Evolutionary conservation across 2,888 invertebrate genomes (phyloP).

Genomic region (Argynnis bischoffii): DNA sequence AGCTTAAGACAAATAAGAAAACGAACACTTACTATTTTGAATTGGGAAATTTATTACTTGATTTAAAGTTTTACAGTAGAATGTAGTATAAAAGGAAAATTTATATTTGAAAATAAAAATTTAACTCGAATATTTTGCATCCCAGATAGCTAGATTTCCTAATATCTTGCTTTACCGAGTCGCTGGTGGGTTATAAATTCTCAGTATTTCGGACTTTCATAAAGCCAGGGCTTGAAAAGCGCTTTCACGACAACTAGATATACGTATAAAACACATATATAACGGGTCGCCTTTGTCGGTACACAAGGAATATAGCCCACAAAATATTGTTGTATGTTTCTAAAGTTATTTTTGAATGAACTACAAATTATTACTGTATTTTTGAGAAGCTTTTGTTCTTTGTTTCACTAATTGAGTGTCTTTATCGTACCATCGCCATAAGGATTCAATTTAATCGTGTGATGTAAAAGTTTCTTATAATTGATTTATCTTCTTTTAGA

Average conservation of each 20-base stretch:
- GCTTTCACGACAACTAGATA: slow-evolving; percentile 27
- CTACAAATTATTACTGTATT: slow-evolving; percentile 5
- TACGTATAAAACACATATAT: slow-evolving; percentile 15
- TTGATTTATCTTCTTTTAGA: not conserved
- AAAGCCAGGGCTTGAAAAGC: slow-evolving; percentile 36
- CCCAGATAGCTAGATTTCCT: slow-evolving; percentile 22
- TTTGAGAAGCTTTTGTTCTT: slow-evolving; percentile 7
- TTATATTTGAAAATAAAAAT: slow-evolving; percentile 20
- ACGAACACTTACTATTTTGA: not conserved
- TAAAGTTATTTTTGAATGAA: slow-evolving; percentile 12
- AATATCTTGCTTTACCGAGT: slow-evolving; percentile 28
- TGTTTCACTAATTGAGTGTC: slow-evolving; percentile 4
- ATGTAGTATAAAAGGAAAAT: slow-evolving; percentile 11
- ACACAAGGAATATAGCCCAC: slow-evolving; percentile 14
- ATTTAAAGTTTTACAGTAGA: slow-evolving; percentile 2
- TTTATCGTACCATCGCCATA: not conserved
- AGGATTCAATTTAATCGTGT: not conserved
- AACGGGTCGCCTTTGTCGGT: slow-evolving; percentile 10
- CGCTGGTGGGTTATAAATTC: slow-evolving; percentile 38
- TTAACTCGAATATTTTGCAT: slow-evolving; percentile 10
- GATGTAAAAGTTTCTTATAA: not conserved
- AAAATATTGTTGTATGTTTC: slow-evolving; percentile 13
- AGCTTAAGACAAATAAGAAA: too few relatives aligned
- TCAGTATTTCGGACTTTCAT: slow-evolving; percentile 41
- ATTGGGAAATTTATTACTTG: slow-evolving; percentile 11